Base-by-base conservation (phyloP, 2,113 vertebrate genomes). In the Pseudolaguvia tuberculata region DNA sequence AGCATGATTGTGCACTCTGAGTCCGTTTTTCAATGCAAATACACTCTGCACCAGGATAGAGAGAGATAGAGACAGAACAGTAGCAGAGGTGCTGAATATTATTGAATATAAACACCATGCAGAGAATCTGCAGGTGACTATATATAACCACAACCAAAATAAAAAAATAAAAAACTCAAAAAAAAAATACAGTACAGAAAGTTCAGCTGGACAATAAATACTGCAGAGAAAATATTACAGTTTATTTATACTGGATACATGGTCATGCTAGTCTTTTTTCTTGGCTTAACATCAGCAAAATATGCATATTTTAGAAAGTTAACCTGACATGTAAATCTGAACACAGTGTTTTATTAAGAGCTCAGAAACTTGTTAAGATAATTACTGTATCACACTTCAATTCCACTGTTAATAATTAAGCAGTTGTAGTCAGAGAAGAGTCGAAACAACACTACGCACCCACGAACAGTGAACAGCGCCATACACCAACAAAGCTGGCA, bases 341-440 rank as follows among this genome's bases (percentile, higher is more conserved):
- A 79, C 76, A 82, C 79, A 81, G 83, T 78, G 82, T 85, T 88
- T 86, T 88, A 88, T 84, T 87, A 87, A 69, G 35, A 89, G 83
- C 82, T 81, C 83, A 84, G 85, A 84, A 87, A 85, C 86, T 90
- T 84, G 85, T 89, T 88, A 88, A 79, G 85, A 86, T 90, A 90
- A 90, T 90, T 88, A 90, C 85, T 85, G 82, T 81, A 88, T 87
- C 85, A 85, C 84, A 88, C 87, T 84, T 86, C 86, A 83, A 88
- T 86, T 89, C 83, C 51, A 71, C 86, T 80, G 85, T 86, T 90
- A 89, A 89, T 89, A 88, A 89, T 85, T 84, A 88, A 89, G 87
- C 78, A 83, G 80, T 78, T 29, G 31, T 69, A 35, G 59, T 31
- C 73, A n/a, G 72, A 80, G 80, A 82, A 80, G 75, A 84, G 79